These are phyloP conservation scores for Amphipoea lucens DNA, from an alignment of 2,888 invertebrate genomes.

Conservation along the genomic window DNA sequence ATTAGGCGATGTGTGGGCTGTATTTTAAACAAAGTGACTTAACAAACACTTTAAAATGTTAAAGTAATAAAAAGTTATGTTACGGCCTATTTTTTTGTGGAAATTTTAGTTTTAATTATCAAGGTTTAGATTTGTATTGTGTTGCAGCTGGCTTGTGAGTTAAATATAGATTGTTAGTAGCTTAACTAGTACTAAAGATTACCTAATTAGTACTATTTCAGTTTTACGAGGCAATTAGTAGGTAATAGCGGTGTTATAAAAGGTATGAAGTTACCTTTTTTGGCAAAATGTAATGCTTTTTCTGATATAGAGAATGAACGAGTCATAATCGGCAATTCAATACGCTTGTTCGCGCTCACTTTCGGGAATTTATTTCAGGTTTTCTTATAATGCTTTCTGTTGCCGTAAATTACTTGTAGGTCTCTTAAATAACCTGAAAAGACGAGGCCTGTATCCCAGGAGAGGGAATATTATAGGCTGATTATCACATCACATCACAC, in stretches of 20 bases:
- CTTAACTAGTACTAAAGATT: slow-evolving; percentile 5
- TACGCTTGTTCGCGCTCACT: neutral
- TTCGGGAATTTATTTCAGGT: no score
- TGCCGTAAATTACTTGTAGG: neutral
- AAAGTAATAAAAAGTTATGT: slow-evolving; percentile 27
- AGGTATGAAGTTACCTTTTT: neutral
- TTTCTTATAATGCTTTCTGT: neutral
- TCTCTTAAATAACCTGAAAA: neutral
- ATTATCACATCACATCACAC: no score
- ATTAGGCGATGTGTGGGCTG: slow-evolving; percentile 34
- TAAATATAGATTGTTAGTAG: slow-evolving; percentile 10
- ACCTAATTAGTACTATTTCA: slow-evolving; percentile 13
- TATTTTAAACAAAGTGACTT: slow-evolving; percentile 40
- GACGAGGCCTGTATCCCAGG: no score
- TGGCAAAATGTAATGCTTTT: neutral
- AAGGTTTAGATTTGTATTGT: slow-evolving; percentile 9
- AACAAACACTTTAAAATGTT: slow-evolving; percentile 45
- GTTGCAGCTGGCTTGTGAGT: neutral
- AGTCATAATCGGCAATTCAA: neutral
- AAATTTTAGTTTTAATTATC: slow-evolving; percentile 19
- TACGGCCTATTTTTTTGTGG: slow-evolving; percentile 4
- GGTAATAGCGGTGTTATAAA: neutral
- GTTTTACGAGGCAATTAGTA: slow-evolving; percentile 17
- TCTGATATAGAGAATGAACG: neutral
- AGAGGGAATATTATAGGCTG: no score